Percentiles rank a stretch among this genome's conserved stretches.
phyloP scores from a whole-genome alignment of 2,888 invertebrate genomes.

The Ceraclea dissimilis region DNA sequence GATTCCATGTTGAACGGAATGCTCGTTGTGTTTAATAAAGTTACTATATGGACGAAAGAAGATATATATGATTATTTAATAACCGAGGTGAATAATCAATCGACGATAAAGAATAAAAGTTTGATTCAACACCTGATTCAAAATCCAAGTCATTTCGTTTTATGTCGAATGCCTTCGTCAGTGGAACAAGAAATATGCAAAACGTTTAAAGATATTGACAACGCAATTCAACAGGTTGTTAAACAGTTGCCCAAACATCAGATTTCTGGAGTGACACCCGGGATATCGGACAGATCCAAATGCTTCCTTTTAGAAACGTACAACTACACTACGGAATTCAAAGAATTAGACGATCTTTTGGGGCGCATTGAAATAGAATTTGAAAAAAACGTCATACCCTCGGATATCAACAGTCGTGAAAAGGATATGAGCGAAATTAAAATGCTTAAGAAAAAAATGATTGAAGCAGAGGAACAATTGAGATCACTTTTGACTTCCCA shows the following conservation, averaged over 20 bases:
- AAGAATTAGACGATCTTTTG: background rate
- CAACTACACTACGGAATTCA: background rate
- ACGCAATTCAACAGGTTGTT: background rate
- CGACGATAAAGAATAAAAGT: background rate
- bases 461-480: background rate
- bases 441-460: background rate
- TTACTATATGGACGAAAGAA: background rate
- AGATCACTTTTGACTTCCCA: background rate
- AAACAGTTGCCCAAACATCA: background rate
- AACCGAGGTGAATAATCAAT: background rate
- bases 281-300: background rate
- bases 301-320: background rate
- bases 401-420: background rate
- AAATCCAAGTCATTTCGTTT: background rate
- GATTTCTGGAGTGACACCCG: background rate
- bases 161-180: background rate
- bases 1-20: background rate
- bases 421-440: background rate
- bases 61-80: background rate
- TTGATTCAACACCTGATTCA: background rate
- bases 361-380: background rate
- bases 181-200: background rate
- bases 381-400: background rate
- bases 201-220: background rate
- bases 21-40: constrained; percentile 1